Evolutionary conservation across 2,888 invertebrate genomes (phyloP).

Genomic region (Ochlodes sylvanus): DNA sequence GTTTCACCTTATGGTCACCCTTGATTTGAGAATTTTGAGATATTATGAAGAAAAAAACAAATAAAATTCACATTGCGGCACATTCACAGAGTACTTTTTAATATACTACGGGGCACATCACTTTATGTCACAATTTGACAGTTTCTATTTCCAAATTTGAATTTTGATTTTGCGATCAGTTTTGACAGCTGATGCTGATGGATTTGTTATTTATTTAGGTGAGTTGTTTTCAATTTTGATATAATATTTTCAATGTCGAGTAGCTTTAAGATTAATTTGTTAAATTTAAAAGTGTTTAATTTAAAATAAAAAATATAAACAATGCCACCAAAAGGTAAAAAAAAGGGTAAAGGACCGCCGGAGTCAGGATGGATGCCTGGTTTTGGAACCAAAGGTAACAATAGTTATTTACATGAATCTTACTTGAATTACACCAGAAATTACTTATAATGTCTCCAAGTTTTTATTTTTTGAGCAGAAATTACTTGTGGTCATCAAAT

Average conservation of each 20-base stretch:
- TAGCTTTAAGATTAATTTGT: slow-evolving; percentile 38
- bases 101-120: slow-evolving; percentile 5
- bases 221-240: slow-evolving; percentile 42
- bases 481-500: no score
- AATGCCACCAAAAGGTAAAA: slow-evolving; percentile 70
- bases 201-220: slow-evolving; percentile 43
- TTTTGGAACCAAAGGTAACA: slow-evolving; percentile 75
- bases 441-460: no score
- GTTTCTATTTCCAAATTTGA: slow-evolving; percentile 39
- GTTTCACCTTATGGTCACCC: no score
- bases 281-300: slow-evolving; percentile 43
- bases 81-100: no score
- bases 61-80: no score
- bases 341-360: slow-evolving; percentile 66
- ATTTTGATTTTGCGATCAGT: neutral
- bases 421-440: no score
- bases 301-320: slow-evolving; percentile 44
- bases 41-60: no score
- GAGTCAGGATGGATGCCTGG: slow-evolving; percentile 82
- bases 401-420: no score
- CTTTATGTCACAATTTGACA: slow-evolving; percentile 19
- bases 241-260: slow-evolving; percentile 47
- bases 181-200: slow-evolving; percentile 26
- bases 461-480: no score
- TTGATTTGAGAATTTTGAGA: no score